Evolutionary conservation across 2,888 invertebrate species (phyloP).

Genomic region (Eilema depressum): DNA sequence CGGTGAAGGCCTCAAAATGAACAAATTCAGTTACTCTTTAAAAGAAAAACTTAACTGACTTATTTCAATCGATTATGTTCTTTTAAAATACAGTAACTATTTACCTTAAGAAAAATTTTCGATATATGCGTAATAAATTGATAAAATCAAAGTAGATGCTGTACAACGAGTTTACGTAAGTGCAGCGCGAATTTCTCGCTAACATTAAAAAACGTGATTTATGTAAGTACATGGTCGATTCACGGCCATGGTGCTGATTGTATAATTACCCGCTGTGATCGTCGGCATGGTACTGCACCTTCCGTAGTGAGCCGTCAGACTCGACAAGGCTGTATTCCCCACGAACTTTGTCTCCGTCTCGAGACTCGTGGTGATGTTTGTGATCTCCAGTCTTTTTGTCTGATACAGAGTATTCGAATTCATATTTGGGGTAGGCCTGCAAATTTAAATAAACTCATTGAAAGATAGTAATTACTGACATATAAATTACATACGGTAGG

Average conservation of each 20-base stretch:
- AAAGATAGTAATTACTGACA: neutral
- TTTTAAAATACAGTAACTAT: too few species aligned
- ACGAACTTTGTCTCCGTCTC: slow-evolving; percentile 86
- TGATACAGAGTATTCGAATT: slow-evolving; percentile 87
- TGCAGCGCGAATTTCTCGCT: slow-evolving; percentile 16
- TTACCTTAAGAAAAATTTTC: too few species aligned
- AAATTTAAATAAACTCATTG: slow-evolving; percentile 11
- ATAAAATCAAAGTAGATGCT: slow-evolving; percentile 24
- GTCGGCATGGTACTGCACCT: slow-evolving; percentile 87
- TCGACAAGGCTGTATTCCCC: slow-evolving; percentile 87
- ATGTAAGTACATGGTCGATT: slow-evolving; percentile 26
- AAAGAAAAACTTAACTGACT: too few species aligned
- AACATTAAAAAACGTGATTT: slow-evolving; percentile 40
- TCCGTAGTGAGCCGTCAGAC: slow-evolving; percentile 86
- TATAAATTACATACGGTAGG: too few species aligned
- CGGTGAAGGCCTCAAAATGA: too few species aligned
- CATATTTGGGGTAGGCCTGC: slow-evolving; percentile 86
- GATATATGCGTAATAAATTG: slow-evolving; percentile 14
- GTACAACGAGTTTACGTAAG: slow-evolving; percentile 25
- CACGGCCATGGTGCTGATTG: slow-evolving; percentile 42
- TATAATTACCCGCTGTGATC: slow-evolving; percentile 83
- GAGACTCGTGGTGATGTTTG: slow-evolving; percentile 83
- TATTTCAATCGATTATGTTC: too few species aligned
- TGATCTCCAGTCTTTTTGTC: slow-evolving; percentile 87
- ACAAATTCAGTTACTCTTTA: too few species aligned